These are phyloP conservation scores for Noctua fimbriata DNA, from an alignment of 2,888 invertebrate genomes.

Conservation along the genomic window DNA sequence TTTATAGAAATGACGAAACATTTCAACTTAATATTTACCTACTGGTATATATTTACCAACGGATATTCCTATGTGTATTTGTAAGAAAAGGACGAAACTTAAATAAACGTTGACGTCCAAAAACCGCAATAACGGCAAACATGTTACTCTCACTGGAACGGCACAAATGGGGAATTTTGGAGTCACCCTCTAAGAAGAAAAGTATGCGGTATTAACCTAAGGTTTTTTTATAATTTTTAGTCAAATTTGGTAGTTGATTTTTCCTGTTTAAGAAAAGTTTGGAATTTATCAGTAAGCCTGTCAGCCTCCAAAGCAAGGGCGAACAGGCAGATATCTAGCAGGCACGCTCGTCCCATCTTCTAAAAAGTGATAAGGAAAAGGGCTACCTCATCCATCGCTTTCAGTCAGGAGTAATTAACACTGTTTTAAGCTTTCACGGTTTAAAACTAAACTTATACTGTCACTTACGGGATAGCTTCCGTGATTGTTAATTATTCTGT, in stretches of 20 bases:
- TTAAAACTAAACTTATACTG: no score
- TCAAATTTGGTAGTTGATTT: not conserved
- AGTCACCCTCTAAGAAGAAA: constrained; percentile 3
- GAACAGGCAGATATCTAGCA: not conserved
- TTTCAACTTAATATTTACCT: constrained; percentile 18
- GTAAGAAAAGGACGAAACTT: not conserved
- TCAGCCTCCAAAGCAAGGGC: not conserved
- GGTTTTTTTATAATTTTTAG: not conserved
- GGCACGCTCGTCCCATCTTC: not conserved
- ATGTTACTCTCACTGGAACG: not conserved
- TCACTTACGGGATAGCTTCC: no score
- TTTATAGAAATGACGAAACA: constrained; percentile 15
- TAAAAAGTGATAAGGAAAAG: no score
- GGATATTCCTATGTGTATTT: constrained; percentile 28
- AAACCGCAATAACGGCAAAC: constrained; percentile 26
- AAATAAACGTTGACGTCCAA: constrained; percentile 32
- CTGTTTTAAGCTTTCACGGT: no score
- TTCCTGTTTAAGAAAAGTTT: not conserved
- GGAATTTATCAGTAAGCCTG: not conserved
- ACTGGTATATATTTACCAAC: constrained; percentile 37
- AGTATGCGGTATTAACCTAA: not conserved
- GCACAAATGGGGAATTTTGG: not conserved
- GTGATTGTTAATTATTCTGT: no score
- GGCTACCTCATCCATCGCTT: no score
- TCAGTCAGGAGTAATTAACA: no score